Evolutionary conservation across 2,797 vertebrate genomes (phyloP).

Genomic region (Cirrhinus mrigala): DNA sequence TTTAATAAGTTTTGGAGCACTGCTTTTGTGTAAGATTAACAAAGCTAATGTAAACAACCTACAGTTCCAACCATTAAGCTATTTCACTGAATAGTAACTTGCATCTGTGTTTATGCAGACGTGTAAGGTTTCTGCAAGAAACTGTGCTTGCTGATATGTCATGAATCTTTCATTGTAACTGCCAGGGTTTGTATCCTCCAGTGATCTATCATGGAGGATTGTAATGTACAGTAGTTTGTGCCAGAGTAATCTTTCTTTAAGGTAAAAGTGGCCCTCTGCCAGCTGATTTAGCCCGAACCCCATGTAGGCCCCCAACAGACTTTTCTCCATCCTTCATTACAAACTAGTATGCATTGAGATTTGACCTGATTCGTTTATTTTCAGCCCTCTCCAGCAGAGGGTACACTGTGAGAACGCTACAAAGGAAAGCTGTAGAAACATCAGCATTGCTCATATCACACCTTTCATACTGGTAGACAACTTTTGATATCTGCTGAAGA

Average conservation of each 20-base stretch:
- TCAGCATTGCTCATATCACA: conserved; percentile 32
- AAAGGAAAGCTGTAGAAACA: conserved; percentile 16
- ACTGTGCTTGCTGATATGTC: background rate
- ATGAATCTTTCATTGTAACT: background rate
- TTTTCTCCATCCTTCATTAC: background rate
- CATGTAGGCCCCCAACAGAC: conserved; percentile 54
- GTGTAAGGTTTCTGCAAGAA: background rate
- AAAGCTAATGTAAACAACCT: background rate
- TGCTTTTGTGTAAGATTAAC: background rate
- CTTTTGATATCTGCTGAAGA: conserved; percentile 1
- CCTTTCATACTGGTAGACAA: background rate
- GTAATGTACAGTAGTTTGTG: background rate
- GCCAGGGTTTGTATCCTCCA: conserved; percentile 1
- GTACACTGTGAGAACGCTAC: conserved; percentile 64
- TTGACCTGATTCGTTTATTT: background rate
- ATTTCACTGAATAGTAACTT: background rate
- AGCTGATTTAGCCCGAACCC: conserved; percentile 53
- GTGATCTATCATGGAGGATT: background rate
- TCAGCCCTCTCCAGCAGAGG: conserved; percentile 68
- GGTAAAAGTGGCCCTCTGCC: conserved; percentile 8
- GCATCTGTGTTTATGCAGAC: background rate
- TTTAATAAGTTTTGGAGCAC: background rate
- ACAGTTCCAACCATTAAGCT: background rate
- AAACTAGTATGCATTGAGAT: background rate
- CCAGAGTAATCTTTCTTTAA: background rate